These are phyloP conservation scores for Fragum sueziense DNA, from an alignment of 2,888 invertebrate genomes.

Conservation along the genomic window DNA sequence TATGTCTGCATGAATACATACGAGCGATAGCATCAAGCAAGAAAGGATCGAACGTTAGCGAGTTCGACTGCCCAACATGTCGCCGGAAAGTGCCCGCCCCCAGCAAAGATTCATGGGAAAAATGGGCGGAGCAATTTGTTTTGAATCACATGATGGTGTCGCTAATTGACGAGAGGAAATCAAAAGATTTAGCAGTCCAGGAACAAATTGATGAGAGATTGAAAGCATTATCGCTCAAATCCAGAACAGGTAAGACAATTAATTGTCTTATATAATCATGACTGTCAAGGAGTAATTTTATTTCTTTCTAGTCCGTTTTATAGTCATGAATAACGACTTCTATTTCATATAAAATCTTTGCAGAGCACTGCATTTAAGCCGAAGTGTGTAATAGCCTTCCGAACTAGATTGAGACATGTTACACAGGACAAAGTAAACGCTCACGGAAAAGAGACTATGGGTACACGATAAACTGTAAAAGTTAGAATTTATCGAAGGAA, in stretches of 20 bases:
- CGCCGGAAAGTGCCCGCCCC: conserved; percentile 14
- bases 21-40: background rate
- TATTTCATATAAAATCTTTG: no score
- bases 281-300: no score
- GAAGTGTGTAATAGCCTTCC: no score
- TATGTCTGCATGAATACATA: conserved; percentile 38
- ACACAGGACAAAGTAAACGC: no score
- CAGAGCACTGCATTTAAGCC: no score
- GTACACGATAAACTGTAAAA: no score
- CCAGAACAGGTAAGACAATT: background rate
- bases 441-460: no score
- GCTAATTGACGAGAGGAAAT: conserved; percentile 22
- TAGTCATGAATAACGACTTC: no score
- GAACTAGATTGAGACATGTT: no score
- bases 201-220: background rate
- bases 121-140: conserved; percentile 33
- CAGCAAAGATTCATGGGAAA: background rate
- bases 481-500: no score
- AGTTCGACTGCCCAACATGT: conserved; percentile 35
- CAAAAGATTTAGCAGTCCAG: background rate
- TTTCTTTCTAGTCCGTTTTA: no score
- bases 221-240: background rate
- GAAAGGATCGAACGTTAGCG: background rate
- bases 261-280: no score
- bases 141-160: conserved; percentile 37